Conservation (phyloP, 1,140 invertebrate genomes). For the Paramacrobiotus metropolitanus region DNA sequence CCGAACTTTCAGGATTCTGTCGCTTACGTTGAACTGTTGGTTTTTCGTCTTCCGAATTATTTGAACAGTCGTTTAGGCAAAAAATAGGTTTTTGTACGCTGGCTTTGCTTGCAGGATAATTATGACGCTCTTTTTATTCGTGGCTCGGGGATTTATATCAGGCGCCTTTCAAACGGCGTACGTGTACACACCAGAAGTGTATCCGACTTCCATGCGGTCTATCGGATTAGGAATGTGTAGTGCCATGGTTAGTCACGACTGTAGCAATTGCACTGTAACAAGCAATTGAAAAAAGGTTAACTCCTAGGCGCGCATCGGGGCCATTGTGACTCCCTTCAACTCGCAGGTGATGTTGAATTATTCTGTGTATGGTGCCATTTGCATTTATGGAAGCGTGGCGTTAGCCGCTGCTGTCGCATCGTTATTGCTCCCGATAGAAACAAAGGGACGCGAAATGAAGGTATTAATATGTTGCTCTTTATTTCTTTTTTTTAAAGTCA, state of each 20-base stretch:
- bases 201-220: neutral
- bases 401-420: slow-evolving; percentile 19
- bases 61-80: too few relatives aligned
- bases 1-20: too few relatives aligned
- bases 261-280: too few relatives aligned
- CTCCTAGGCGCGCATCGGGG: neutral
- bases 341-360: slow-evolving; percentile 20
- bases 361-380: slow-evolving; percentile 21
- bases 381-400: slow-evolving; percentile 19
- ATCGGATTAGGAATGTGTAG: neutral
- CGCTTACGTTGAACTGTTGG: too few relatives aligned
- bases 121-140: slow-evolving; percentile 58
- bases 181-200: slow-evolving; percentile 76
- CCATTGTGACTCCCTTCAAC: neutral
- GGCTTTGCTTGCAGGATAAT: slow-evolving; percentile 33
- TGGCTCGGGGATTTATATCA: slow-evolving; percentile 70
- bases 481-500: too few relatives aligned
- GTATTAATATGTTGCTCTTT: too few relatives aligned
- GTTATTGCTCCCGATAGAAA: slow-evolving; percentile 23
- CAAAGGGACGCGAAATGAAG: slow-evolving; percentile 23
- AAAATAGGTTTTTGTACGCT: neutral
- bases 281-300: too few relatives aligned
- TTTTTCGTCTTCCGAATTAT: too few relatives aligned
- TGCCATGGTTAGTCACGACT: neutral
- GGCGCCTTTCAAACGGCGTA: slow-evolving; percentile 83